Evolutionary conservation across 2,888 invertebrate species (phyloP).

Genomic region (Oscheius sp.): DNA sequence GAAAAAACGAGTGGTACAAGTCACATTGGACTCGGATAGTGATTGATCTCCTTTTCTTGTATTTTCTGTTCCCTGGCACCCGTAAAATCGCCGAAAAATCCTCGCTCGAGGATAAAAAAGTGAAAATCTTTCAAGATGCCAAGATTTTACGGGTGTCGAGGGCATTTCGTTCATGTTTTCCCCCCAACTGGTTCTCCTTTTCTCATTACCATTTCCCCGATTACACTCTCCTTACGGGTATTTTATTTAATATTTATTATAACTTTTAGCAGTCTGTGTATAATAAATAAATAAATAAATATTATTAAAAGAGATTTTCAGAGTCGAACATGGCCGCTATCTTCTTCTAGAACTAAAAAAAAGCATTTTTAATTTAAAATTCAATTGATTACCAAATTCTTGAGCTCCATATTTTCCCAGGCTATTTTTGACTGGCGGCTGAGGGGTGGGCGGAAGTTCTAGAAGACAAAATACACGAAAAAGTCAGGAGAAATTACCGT

Average conservation of each 20-base stretch:
- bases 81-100: no score
- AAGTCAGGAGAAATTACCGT: slow-evolving; percentile 5
- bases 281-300: background rate
- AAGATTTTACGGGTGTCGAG: background rate
- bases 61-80: background rate
- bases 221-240: background rate
- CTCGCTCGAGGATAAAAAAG: no score
- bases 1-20: slow-evolving; percentile 31
- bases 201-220: background rate
- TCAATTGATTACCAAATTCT: slow-evolving; percentile 26
- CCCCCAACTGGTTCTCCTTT: background rate
- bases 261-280: background rate
- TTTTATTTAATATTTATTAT: no score
- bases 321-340: slow-evolving; percentile 28
- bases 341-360: slow-evolving; percentile 29
- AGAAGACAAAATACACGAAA: background rate
- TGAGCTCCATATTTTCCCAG: slow-evolving; percentile 23
- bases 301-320: background rate
- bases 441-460: slow-evolving; percentile 31
- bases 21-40: slow-evolving; percentile 39
- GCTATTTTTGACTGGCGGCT: slow-evolving; percentile 9
- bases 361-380: background rate
- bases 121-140: no score
- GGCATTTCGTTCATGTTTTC: background rate
- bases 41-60: slow-evolving; percentile 16